These are phyloP conservation scores for Dryocosmus kuriphilus DNA, from an alignment of 2,888 invertebrate species.

Conservation along the genomic window DNA sequence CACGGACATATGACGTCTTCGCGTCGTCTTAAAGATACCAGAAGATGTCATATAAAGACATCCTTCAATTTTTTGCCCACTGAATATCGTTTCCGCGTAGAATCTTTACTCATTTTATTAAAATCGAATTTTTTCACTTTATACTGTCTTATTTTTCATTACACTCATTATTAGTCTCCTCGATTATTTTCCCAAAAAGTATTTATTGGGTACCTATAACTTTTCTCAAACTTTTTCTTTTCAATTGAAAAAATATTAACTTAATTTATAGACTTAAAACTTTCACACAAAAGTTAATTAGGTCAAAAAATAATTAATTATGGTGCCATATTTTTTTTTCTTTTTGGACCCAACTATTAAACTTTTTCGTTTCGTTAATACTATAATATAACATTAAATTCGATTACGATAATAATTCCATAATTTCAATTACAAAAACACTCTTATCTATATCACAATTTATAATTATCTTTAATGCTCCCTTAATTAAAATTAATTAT, in stretches of 20 bases:
- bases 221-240: background rate
- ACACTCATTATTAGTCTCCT: slow-evolving; percentile 18
- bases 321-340: slow-evolving; percentile 3
- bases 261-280: background rate
- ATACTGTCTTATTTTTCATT: slow-evolving; percentile 20
- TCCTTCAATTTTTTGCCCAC: no score
- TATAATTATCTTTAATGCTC: slow-evolving; percentile 20
- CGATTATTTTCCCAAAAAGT: slow-evolving; percentile 35
- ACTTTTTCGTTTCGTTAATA: slow-evolving; percentile 38
- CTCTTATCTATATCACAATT: slow-evolving; percentile 38
- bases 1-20: no score
- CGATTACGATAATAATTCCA: slow-evolving; percentile 20
- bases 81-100: slow-evolving; percentile 63
- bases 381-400: slow-evolving; percentile 44
- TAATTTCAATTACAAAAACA: slow-evolving; percentile 17
- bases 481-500: slow-evolving; percentile 17
- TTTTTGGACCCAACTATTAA: slow-evolving; percentile 25
- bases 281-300: background rate
- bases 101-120: slow-evolving; percentile 28
- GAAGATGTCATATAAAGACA: no score
- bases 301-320: background rate
- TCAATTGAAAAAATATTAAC: background rate
- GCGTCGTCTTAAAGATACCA: no score
- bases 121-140: slow-evolving; percentile 16
- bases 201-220: background rate